Conservation (phyloP, 2,797 vertebrate genomes). For the Macrochelys suwanniensis region DNA sequence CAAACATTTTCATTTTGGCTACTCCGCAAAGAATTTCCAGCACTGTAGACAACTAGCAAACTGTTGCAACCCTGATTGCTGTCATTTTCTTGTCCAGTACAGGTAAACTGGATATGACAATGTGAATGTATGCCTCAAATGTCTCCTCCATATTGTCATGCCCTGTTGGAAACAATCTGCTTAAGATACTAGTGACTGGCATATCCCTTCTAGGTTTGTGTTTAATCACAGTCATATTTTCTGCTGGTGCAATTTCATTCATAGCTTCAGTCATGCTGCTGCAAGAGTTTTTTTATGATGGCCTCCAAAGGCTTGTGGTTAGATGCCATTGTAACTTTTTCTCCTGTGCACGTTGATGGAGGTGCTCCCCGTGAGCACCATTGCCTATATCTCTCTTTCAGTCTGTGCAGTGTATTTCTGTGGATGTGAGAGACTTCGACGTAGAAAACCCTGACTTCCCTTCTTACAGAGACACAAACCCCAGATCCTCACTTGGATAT, state of each 20-base stretch:
- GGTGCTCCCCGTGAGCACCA: background rate
- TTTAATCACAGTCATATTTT: background rate
- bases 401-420: background rate
- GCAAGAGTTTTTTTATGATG: background rate
- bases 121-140: background rate
- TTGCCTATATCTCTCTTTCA: background rate
- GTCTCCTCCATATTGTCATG: background rate
- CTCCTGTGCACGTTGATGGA: background rate
- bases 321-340: background rate
- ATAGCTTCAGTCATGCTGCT: background rate
- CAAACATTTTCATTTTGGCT: background rate
- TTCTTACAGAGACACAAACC: background rate
- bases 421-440: background rate
- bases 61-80: background rate
- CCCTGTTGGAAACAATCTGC: fast-evolving
- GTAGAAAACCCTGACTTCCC: background rate
- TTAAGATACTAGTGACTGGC: fast-evolving
- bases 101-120: background rate
- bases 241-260: background rate
- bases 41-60: background rate
- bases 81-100: background rate
- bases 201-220: background rate
- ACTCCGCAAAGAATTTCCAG: background rate
- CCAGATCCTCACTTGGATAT: fast-evolving
- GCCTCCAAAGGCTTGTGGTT: background rate